Base-by-base conservation (phyloP, 2,888 invertebrate species). In the Fragum whitleyi region DNA sequence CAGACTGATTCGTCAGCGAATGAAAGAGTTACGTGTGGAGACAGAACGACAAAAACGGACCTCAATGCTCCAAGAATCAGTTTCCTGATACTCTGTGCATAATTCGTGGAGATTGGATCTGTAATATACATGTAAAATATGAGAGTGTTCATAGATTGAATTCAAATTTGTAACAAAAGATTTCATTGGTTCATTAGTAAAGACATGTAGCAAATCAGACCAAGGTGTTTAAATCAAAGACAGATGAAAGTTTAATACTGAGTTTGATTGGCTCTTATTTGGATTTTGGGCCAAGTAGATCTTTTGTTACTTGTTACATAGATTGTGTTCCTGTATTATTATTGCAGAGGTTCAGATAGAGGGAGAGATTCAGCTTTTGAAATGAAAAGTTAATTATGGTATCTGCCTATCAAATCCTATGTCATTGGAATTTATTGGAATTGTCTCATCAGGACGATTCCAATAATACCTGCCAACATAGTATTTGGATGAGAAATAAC, bases 1-100 rank as follows among this genome's bases (percentile, higher is more conserved):
- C 62, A 85, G 89, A 70, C 87, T 90, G 65, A 91, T 92, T 55
- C 87, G 85, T 29, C 88, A 89, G 70, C 79, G 91, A 23, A 83
- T 91, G 77, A 90, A 90, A 62, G 92, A 91, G 77, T 74, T 91
- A 3, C 85, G 90, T 16, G 88, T 87, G 70, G 90, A 90, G 72
- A 70, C 72, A 55, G 85, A 86, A 16, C 70, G 83, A 68, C 75
- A 85, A 51, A 85, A 85, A 59, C 79, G 82, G 11, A 68, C 67
- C 11, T 85, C 85, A 0, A 59, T 80, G 53, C 69, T n/a, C 0
- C 57, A 74, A 14, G 79, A 81, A 32, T 77, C 81, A 0, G 77
- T 67, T 21, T 85, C 84, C 59, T 85, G 81, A 85, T 79, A 74
- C 11, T 42, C 21, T 14, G 14, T 65, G 69, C 16, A 26, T 39